phyloP scores from a whole-genome alignment of 2,888 invertebrate genomes.

The Eilema griseolum region DNA sequence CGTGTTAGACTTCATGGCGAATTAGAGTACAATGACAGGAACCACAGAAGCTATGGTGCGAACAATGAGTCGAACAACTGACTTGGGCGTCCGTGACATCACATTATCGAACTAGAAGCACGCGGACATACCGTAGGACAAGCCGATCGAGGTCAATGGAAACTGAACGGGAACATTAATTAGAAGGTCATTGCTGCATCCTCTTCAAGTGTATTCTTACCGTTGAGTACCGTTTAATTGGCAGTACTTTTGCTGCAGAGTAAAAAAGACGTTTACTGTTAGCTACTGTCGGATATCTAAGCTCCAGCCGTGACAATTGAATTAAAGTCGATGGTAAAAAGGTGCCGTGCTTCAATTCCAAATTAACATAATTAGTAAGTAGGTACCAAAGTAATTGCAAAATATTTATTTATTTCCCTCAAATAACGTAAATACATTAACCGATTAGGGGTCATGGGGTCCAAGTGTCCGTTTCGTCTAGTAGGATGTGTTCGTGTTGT shows the following conservation, averaged over 20 bases:
- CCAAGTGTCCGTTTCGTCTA: no score
- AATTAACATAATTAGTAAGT: not conserved
- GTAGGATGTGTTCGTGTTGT: no score
- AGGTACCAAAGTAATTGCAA: no score
- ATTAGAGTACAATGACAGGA: conserved; percentile 85
- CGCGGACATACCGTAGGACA: conserved; percentile 57
- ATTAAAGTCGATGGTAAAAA: not conserved
- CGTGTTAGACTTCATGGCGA: conserved; percentile 79
- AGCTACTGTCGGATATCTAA: not conserved
- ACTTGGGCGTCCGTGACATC: conserved; percentile 78
- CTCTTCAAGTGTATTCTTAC: conserved; percentile 1
- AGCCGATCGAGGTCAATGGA: conserved; percentile 75
- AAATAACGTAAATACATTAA: no score
- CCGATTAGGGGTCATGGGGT: no score
- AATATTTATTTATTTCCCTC: not conserved
- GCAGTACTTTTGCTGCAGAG: not conserved
- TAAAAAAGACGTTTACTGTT: not conserved
- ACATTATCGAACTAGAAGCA: conserved; percentile 66
- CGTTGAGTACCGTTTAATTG: conserved; percentile 7
- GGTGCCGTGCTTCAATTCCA: not conserved
- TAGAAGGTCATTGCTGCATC: conserved; percentile 62
- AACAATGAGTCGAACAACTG: conserved; percentile 72
- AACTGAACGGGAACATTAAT: conserved; percentile 65
- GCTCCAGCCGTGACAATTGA: not conserved
- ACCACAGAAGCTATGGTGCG: conserved; percentile 70